Evolutionary conservation across 2,888 invertebrate genomes (phyloP).

Genomic region (Drymonia ruficornis): DNA sequence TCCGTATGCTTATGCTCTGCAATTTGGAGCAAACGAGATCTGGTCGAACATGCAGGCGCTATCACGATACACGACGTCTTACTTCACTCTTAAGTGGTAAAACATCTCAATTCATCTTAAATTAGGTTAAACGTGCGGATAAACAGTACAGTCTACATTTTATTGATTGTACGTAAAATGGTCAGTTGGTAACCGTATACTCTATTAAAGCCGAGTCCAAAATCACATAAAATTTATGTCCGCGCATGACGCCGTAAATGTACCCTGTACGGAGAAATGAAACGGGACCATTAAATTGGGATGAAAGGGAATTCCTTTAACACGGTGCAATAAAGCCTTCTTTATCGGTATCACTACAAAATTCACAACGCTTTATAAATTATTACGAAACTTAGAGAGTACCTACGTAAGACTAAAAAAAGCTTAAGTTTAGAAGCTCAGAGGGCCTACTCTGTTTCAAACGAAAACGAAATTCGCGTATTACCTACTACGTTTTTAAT

Average conservation of each 20-base stretch:
- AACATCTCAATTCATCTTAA: not conserved
- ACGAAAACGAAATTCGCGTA: too few species aligned
- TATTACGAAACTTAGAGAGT: slow-evolving; percentile 22
- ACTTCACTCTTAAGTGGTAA: not conserved
- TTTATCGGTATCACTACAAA: slow-evolving; percentile 43
- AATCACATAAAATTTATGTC: slow-evolving; percentile 74
- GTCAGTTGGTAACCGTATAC: slow-evolving; percentile 51
- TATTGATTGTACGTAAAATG: slow-evolving; percentile 56
- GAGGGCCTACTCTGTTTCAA: too few species aligned
- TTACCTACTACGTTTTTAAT: too few species aligned
- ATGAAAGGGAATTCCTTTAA: slow-evolving; percentile 59
- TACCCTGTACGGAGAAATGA: slow-evolving; percentile 61
- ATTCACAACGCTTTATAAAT: slow-evolving; percentile 34
- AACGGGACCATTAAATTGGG: slow-evolving; percentile 62
- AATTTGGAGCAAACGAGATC: not conserved
- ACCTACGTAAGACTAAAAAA: not conserved
- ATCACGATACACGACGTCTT: not conserved
- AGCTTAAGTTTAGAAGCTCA: not conserved
- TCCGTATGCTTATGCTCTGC: too few species aligned
- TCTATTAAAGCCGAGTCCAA: slow-evolving; percentile 67
- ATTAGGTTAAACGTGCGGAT: slow-evolving; percentile 1
- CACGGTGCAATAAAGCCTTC: slow-evolving; percentile 50
- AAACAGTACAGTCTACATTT: slow-evolving; percentile 37
- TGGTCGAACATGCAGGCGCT: not conserved
- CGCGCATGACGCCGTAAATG: slow-evolving; percentile 74